These are phyloP conservation scores for Plectropomus leopardus DNA, from an alignment of 2,113 vertebrate genomes.

Conservation along the genomic window DNA sequence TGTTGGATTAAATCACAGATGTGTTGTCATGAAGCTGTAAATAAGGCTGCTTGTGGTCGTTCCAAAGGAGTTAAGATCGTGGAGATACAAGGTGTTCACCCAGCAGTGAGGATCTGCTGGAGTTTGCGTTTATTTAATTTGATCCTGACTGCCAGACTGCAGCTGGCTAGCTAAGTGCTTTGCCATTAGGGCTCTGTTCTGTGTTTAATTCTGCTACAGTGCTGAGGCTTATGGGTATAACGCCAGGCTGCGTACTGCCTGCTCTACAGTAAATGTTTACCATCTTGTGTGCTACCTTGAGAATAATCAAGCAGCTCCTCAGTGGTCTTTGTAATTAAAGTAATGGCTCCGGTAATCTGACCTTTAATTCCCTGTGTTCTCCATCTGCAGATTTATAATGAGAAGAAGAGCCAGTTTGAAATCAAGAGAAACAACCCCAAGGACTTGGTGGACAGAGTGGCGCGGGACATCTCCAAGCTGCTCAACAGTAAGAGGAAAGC, in stretches of 20 bases:
- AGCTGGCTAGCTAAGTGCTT: slow-evolving; percentile 66
- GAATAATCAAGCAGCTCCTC: slow-evolving; percentile 52
- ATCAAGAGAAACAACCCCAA: slow-evolving; percentile 95
- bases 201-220: slow-evolving; percentile 65
- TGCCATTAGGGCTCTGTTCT: slow-evolving; percentile 68
- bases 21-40: slow-evolving; percentile 20
- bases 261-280: slow-evolving; percentile 67
- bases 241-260: slow-evolving; percentile 49
- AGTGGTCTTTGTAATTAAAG: slow-evolving; percentile 56
- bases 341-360: slow-evolving; percentile 49
- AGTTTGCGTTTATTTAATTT: slow-evolving; percentile 72
- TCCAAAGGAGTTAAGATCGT: slow-evolving; percentile 24
- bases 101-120: slow-evolving; percentile 54
- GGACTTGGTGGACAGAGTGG: slow-evolving; percentile 95
- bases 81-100: slow-evolving; percentile 51
- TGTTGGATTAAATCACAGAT: slow-evolving; percentile 11
- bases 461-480: slow-evolving; percentile 94
- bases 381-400: slow-evolving; percentile 93
- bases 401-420: slow-evolving; percentile 96
- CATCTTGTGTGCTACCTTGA: slow-evolving; percentile 36
- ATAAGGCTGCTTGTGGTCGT: slow-evolving; percentile 36
- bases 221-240: slow-evolving; percentile 47
- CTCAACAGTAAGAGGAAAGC: slow-evolving; percentile 97
- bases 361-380: slow-evolving; percentile 50
- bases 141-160: slow-evolving; percentile 63